Evolutionary conservation across 1,140 invertebrate species (phyloP).

Genomic region (Leptinotarsa lineolata): DNA sequence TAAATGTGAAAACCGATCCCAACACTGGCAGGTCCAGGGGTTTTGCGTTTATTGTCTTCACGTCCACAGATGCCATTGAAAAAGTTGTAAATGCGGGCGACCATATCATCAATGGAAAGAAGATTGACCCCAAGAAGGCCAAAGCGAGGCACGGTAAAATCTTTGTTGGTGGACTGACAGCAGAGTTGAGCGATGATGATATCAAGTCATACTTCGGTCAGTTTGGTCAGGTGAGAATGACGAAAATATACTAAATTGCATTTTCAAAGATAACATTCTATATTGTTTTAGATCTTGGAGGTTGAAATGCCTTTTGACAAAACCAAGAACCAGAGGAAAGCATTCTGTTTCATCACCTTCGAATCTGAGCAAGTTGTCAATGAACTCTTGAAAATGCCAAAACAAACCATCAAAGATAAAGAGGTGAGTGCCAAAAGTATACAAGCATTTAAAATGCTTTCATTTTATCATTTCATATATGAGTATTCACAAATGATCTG

Average conservation of each 20-base stretch:
- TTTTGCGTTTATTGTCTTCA: conserved; percentile 95
- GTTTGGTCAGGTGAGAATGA: conserved; percentile 87
- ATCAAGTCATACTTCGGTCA: conserved; percentile 89
- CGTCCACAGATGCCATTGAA: conserved; percentile 83
- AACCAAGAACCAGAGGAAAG: conserved; percentile 92
- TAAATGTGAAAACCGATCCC: conserved; percentile 92
- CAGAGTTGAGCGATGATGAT: conserved; percentile 89
- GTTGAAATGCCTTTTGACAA: conserved; percentile 97
- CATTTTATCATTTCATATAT: conserved; percentile 10
- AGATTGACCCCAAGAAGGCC: conserved; percentile 93
- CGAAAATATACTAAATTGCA: conserved; percentile 49
- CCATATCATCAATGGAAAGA: conserved; percentile 90
- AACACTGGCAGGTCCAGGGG: conserved; percentile 87
- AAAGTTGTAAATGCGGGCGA: conserved; percentile 85
- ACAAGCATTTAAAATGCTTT: not conserved
- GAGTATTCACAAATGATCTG: no score
- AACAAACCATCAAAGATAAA: conserved; percentile 90
- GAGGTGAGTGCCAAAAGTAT: conserved; percentile 64
- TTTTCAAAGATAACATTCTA: conserved; percentile 1
- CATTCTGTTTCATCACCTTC: conserved; percentile 94
- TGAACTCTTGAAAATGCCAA: conserved; percentile 85
- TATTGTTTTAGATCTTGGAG: conserved; percentile 76
- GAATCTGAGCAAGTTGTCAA: conserved; percentile 91
- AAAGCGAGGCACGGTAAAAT: conserved; percentile 93
- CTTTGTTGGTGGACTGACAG: conserved; percentile 90